phyloP scores from a whole-genome alignment of 2,113 vertebrate species.

The Mesocricetus auratus region DNA sequence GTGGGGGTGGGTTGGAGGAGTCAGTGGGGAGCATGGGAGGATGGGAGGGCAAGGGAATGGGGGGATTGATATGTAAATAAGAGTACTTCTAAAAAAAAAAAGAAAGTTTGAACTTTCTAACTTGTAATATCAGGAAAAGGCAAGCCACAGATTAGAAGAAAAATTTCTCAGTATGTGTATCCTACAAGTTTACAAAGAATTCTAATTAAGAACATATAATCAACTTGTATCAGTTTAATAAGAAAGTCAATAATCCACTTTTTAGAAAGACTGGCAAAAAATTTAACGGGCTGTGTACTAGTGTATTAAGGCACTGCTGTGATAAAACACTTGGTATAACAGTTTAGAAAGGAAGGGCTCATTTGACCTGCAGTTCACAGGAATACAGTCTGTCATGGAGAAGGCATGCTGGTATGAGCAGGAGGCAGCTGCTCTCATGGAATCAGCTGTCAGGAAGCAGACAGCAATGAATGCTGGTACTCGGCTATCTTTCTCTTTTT shows the following conservation, averaged over 20 bases:
- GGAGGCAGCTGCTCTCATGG: not conserved
- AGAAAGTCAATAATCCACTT: not conserved
- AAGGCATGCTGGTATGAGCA: not conserved
- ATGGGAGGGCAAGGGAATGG: too few species aligned
- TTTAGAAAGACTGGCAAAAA: not conserved
- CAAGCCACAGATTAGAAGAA: not conserved
- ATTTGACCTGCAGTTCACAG: not conserved
- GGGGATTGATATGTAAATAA: too few species aligned
- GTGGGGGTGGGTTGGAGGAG: too few species aligned
- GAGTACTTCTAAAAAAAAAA: too few species aligned
- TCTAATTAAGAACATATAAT: not conserved
- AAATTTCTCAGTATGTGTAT: not conserved
- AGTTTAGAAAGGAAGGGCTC: not conserved
- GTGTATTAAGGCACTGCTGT: not conserved
- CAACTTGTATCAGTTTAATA: not conserved
- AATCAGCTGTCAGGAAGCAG: not conserved
- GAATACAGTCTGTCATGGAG: not conserved
- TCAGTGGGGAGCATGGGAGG: too few species aligned
- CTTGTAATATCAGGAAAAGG: not conserved
- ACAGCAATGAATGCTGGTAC: not conserved
- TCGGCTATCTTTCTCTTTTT: not conserved
- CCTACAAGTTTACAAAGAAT: conserved; percentile 8
- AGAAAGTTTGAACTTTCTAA: conserved; percentile 42
- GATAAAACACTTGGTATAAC: not conserved
- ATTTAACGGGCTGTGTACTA: not conserved